phyloP scores from a whole-genome alignment of 2,797 vertebrate genomes.

The Acanthurus tractus region DNA sequence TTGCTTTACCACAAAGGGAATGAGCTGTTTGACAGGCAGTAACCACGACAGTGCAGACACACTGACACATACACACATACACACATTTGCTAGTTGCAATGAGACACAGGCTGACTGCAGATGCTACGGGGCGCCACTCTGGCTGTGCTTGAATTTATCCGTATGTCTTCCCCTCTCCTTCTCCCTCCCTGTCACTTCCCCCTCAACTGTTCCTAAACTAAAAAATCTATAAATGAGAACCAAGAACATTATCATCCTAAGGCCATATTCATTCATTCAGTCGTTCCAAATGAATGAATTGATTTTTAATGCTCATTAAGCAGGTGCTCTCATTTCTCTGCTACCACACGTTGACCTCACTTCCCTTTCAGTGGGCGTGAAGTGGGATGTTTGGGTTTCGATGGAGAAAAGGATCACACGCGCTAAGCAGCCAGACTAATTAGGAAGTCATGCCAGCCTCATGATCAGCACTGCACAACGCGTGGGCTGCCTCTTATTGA shows the following conservation, averaged over 20 bases:
- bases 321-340: conserved; percentile 39
- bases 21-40: conserved; percentile 43
- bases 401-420: conserved; percentile 34
- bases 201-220: conserved; percentile 37
- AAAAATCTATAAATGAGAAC: conserved; percentile 52
- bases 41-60: conserved; percentile 55
- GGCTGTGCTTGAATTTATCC: conserved; percentile 51
- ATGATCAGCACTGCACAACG: conserved; percentile 27
- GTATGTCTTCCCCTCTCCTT: conserved; percentile 18
- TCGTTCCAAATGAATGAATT: conserved; percentile 44
- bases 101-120: conserved; percentile 63
- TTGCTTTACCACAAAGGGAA: conserved; percentile 28
- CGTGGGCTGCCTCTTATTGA: conserved; percentile 71
- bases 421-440: conserved; percentile 65
- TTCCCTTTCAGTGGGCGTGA: conserved; percentile 47
- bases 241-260: conserved; percentile 30
- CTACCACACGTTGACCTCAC: conserved; percentile 44
- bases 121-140: conserved; percentile 56
- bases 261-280: conserved; percentile 38
- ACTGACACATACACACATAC: conserved; percentile 15
- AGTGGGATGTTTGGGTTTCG: conserved; percentile 42
- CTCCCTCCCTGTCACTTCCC: not conserved
- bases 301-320: conserved; percentile 57
- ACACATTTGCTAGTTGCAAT: conserved; percentile 21
- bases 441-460: conserved; percentile 55